Base-by-base conservation (phyloP, 2,113 vertebrate genomes). In the Amphiprion percula region DNA sequence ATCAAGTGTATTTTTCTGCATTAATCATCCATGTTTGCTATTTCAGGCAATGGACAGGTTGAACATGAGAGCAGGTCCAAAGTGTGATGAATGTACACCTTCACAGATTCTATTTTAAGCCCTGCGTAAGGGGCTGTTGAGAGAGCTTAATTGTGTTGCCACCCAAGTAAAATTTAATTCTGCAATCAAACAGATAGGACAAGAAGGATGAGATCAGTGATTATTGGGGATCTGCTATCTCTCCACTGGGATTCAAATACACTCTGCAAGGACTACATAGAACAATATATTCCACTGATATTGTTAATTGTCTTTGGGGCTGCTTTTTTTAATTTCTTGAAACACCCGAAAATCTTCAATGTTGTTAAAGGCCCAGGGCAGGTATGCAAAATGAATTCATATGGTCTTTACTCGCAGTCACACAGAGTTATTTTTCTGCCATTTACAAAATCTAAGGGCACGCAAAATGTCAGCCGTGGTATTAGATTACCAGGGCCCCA, bases 381-480 rank as follows among this genome's bases (percentile, higher is more conserved):
- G 76, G 88, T 87, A 86, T 79, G 79, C 77, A 73, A 82, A 88
- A 90, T 86, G 8, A 90, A 87, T 86, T 91, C 77, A 85, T 62
- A 73, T 63, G 41, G 37, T 82, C 71, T 84, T 86, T 50, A 78
- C 56, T 74, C 74, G 75, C 53, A 79, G 83, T 87, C 84, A 87
- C 63, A 67, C 73, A 65, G 58, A 79, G 88, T 90, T 86, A 85
- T 91, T 91, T 81, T 76, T 86, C 77, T 84, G 81, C 89, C 87
- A 90, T 90, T 94, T 88, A 82, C 79, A 80, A 82, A 89, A 89
- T 87, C 87, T 90, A 90, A 90, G 90, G 76, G 71, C 77, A 82
- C 24, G 71, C 82, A 77, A 93, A 93, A 93, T 91, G 92, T 93
- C 93, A 93, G 91, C 86, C 61, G 63, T 86, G 87, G 88, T 90